Base-by-base conservation (phyloP, 2,797 vertebrate genomes). In the Onychomys torridus region DNA sequence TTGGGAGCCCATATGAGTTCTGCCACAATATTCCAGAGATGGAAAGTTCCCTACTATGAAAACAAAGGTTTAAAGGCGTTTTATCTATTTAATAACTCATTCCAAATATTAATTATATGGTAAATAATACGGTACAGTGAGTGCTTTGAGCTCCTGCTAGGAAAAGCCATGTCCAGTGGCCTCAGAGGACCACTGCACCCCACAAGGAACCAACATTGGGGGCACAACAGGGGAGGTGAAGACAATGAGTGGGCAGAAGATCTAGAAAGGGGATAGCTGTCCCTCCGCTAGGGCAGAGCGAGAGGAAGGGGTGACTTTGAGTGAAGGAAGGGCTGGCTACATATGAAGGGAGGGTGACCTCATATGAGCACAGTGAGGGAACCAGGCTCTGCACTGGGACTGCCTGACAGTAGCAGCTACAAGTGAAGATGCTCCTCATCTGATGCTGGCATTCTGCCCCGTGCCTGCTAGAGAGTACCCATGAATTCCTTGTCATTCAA, bases 241-340 rank as follows among this genome's bases (percentile, higher is more conserved):
- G 55, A 32, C 59, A 23, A n/a, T 0, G 19, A 34, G 4, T n/a
- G 1, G 34, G 40, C 19, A 81, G 71, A 52, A 40, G 73, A 37
- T 27, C 10, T 1, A 0, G 0, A 40, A 29, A 49, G 16, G 29
- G 43, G 4, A 9, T 0, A 6, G 9, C 6, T 52, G 16, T 5
- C 23, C 1, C 2, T 40, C 32, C 19, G 21, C 46, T 29, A n/a
- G 9, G 7, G 11, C 87, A 82, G 46, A 52, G 34, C n/a, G 19
- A 27, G 82, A 34, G 6, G 4, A 29, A 81, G 7, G 43, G 46
- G 13, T 0, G 29, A 12, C 46, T 8, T 0, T 6, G 1, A 9
- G 5, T 0, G 4, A 75, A 6, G 4, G 2, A 12, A 61, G 4
- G n/a, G 32, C 5, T 0, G 16, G 12, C 55, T 3, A 0, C 17